Evolutionary conservation across 2,113 vertebrate genomes (phyloP).

Genomic region (Epinephelus cyanopodus): DNA sequence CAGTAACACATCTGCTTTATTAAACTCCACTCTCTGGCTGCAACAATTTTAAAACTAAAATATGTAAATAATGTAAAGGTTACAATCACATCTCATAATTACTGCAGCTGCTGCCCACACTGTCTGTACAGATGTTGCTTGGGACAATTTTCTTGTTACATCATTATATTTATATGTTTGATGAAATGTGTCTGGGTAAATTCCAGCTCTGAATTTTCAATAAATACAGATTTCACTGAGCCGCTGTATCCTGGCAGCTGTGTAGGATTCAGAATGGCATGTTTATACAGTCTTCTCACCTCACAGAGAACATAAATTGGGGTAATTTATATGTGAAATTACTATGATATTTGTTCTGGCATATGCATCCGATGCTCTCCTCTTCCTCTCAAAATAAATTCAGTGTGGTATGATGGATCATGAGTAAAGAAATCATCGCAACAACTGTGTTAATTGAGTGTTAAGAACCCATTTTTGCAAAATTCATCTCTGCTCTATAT

Average conservation of each 20-base stretch:
- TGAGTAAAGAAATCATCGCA: slow-evolving; percentile 48
- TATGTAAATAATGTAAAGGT: background rate
- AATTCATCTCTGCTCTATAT: slow-evolving; percentile 43
- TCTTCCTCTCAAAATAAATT: slow-evolving; percentile 41
- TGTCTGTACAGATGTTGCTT: slow-evolving; percentile 7
- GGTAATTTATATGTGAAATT: slow-evolving; percentile 67
- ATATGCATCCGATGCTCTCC: slow-evolving; percentile 1
- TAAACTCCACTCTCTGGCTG: background rate
- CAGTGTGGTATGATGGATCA: slow-evolving; percentile 37
- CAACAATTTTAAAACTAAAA: background rate
- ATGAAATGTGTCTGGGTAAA: slow-evolving; percentile 27
- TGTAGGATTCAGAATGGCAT: slow-evolving; percentile 51
- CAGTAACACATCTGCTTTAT: background rate
- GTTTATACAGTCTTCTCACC: slow-evolving; percentile 62
- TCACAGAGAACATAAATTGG: slow-evolving; percentile 47
- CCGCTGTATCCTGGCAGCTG: slow-evolving; percentile 28
- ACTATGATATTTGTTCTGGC: slow-evolving; percentile 65
- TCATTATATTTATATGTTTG: background rate
- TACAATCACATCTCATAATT: background rate
- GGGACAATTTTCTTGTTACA: background rate
- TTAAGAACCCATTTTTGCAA: slow-evolving; percentile 33
- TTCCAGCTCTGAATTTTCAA: slow-evolving; percentile 33
- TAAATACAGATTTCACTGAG: slow-evolving; percentile 24
- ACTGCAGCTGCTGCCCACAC: background rate
- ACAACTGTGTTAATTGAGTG: slow-evolving; percentile 49